phyloP scores from a whole-genome alignment of 2,888 invertebrate species.

The Tiliacea citrago region DNA sequence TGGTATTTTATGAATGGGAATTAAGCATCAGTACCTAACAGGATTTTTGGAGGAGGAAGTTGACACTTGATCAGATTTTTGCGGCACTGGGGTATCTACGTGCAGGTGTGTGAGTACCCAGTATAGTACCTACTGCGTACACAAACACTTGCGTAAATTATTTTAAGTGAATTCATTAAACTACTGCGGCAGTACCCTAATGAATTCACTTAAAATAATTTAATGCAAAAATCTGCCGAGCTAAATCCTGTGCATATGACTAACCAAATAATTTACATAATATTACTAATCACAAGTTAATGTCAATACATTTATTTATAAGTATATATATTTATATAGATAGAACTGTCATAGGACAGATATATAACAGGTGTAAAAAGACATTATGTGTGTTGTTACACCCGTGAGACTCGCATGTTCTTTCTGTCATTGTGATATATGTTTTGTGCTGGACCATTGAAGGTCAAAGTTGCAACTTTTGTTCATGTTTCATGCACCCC shows the following conservation, averaged over 20 bases:
- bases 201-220: background rate
- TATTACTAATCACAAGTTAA: conserved; percentile 10
- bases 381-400: too few relatives aligned
- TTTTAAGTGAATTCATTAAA: too few relatives aligned
- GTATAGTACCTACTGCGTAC: too few relatives aligned
- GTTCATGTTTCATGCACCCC: background rate
- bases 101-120: too few relatives aligned
- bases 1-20: conserved; percentile 8
- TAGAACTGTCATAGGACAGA: background rate
- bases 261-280: conserved; percentile 8
- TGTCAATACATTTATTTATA: background rate
- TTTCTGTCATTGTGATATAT: background rate
- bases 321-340: background rate
- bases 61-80: background rate
- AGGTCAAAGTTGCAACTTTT: background rate
- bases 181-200: too few relatives aligned
- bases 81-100: too few relatives aligned
- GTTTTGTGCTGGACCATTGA: background rate
- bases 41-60: background rate
- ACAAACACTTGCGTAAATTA: too few relatives aligned
- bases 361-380: background rate
- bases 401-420: background rate
- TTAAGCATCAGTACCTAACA: background rate
- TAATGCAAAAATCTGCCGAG: background rate
- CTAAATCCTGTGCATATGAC: conserved; percentile 1